A percentile compares a stretch with the other conserved stretches of the same genome.
These are phyloP conservation scores for Drosophila fungiperda DNA, from an alignment of 2,888 invertebrate species.

Conservation along the genomic window DNA sequence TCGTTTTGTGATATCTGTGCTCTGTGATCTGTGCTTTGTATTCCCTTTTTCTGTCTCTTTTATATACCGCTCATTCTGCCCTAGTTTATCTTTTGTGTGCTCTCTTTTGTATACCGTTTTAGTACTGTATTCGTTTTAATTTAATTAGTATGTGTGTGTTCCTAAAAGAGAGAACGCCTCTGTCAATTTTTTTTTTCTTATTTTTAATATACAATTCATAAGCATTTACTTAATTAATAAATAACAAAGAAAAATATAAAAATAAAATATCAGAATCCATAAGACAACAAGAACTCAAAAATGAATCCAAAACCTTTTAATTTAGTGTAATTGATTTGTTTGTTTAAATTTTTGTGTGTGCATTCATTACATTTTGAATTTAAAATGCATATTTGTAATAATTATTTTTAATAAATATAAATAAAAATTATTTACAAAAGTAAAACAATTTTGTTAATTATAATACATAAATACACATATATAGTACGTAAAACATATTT, in stretches of 20 bases:
- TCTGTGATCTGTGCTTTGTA: conserved; percentile 9
- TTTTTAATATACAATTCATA: conserved; percentile 53
- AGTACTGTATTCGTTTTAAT: conserved; percentile 12
- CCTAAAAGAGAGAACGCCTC: conserved; percentile 30
- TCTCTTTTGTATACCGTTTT: conserved; percentile 26
- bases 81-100: conserved; percentile 1
- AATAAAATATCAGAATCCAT: conserved; percentile 20
- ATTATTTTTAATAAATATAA: conserved; percentile 43
- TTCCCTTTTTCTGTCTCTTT: not conserved
- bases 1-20: conserved; percentile 18
- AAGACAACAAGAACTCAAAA: conserved; percentile 17
- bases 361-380: conserved; percentile 50
- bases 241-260: conserved; percentile 41
- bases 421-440: conserved; percentile 22
- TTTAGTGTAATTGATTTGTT: conserved; percentile 39
- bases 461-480: conserved; percentile 32
- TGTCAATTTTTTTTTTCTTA: conserved; percentile 27
- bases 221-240: conserved; percentile 74
- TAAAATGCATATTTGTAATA: conserved; percentile 44
- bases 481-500: conserved; percentile 43
- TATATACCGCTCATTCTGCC: not conserved
- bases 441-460: conserved; percentile 55
- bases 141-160: conserved; percentile 41
- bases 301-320: conserved; percentile 14
- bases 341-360: conserved; percentile 77